Conservation (phyloP, 1,140 invertebrate genomes). For the Gryllus bimaculatus region DNA sequence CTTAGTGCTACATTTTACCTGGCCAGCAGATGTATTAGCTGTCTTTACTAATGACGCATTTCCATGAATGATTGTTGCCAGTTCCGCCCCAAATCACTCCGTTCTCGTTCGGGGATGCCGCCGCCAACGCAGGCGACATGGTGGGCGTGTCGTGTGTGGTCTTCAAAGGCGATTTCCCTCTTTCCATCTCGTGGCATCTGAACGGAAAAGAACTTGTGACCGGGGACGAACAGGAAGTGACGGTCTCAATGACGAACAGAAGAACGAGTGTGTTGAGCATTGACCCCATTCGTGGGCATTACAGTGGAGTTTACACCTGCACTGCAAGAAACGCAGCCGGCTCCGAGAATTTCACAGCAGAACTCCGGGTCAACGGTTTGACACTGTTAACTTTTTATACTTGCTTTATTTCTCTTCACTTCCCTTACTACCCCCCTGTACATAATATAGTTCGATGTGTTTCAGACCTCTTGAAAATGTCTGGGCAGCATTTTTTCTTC, state of each 20-base stretch:
- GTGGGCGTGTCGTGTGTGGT: constrained; percentile 31
- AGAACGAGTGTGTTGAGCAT: constrained; percentile 46
- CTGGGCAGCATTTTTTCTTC: too few species aligned
- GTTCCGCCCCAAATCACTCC: constrained; percentile 20
- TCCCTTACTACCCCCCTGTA: neutral
- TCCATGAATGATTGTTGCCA: constrained; percentile 8
- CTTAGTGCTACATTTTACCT: too few species aligned
- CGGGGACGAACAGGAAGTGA: constrained; percentile 33
- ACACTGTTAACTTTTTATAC: neutral
- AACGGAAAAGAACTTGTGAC: constrained; percentile 29
- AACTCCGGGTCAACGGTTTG: constrained; percentile 64
- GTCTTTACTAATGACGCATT: too few species aligned
- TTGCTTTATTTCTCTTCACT: neutral
- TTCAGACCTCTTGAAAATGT: too few species aligned
- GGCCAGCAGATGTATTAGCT: too few species aligned
- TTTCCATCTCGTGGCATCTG: constrained; percentile 31
- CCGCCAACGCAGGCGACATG: constrained; percentile 34
- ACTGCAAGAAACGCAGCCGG: constrained; percentile 64
- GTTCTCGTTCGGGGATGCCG: constrained; percentile 21
- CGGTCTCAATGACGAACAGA: constrained; percentile 11
- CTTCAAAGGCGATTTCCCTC: constrained; percentile 33
- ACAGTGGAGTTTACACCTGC: constrained; percentile 67
- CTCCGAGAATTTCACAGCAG: constrained; percentile 54
- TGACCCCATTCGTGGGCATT: constrained; percentile 37
- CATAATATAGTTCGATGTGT: too few species aligned